These are phyloP conservation scores for Clistopyga incitator DNA, from an alignment of 2,888 invertebrate genomes.

Conservation along the genomic window DNA sequence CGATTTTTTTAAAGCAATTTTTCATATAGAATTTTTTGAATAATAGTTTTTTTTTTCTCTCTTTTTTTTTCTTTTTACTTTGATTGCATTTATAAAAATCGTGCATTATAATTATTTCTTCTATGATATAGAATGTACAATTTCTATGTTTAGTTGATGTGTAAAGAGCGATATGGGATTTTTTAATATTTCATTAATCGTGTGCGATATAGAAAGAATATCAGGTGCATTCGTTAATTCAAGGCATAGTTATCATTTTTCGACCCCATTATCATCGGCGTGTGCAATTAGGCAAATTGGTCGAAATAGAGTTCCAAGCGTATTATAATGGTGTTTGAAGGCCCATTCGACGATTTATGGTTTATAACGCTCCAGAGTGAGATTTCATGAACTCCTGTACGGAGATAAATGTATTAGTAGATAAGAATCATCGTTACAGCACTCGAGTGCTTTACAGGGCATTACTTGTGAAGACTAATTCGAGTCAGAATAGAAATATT, in stretches of 20 bases:
- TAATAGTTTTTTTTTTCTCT: background rate
- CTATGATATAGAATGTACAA: background rate
- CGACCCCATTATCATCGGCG: background rate
- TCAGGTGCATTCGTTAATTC: background rate
- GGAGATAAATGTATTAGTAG: background rate
- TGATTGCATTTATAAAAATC: constrained; percentile 9
- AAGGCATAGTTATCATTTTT: background rate
- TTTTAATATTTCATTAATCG: background rate
- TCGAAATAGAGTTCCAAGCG: background rate
- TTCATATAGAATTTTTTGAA: too few relatives aligned
- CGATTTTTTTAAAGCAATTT: constrained; percentile 16
- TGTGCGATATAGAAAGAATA: background rate
- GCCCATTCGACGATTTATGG: background rate
- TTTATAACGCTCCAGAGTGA: background rate
- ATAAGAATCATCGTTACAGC: background rate
- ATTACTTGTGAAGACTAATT: too few relatives aligned
- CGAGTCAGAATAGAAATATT: too few relatives aligned
- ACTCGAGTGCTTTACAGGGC: background rate
- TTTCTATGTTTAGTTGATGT: background rate
- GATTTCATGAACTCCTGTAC: background rate
- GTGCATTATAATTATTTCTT: constrained; percentile 13
- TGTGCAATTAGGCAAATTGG: background rate
- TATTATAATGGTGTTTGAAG: constrained; percentile 2
- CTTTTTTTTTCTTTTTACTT: background rate
- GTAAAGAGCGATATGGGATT: background rate